phyloP scores from a whole-genome alignment of 2,113 vertebrate species.

The Anthoscopus minutus region DNA sequence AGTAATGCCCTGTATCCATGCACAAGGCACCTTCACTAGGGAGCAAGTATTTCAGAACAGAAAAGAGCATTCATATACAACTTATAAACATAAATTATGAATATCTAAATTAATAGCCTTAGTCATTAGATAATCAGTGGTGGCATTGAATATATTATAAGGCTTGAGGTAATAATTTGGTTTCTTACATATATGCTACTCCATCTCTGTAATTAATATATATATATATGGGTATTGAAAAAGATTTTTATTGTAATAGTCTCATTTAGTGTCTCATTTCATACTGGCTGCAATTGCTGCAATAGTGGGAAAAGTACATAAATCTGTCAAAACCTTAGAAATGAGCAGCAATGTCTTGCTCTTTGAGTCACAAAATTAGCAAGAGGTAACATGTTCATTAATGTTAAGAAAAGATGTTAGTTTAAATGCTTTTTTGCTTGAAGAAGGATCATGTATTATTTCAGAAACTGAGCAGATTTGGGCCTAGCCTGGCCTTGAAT shows the following conservation, averaged over 20 bases:
- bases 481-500: constrained; percentile 26
- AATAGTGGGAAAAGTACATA: neutral
- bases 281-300: neutral
- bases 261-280: neutral
- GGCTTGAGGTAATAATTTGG: neutral
- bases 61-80: neutral
- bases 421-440: neutral
- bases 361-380: constrained; percentile 41
- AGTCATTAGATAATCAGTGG: neutral
- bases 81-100: neutral
- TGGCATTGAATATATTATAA: neutral
- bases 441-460: neutral
- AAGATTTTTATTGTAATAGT: neutral
- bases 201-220: neutral
- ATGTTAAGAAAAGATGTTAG: neutral
- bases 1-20: neutral
- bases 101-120: neutral
- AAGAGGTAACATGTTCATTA: constrained; percentile 35
- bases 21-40: neutral
- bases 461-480: neutral
- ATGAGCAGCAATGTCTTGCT: neutral
- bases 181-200: neutral
- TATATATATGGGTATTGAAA: neutral
- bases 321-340: neutral
- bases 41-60: neutral